phyloP scores from a whole-genome alignment of 2,113 vertebrate species.

The Charina bottae region DNA sequence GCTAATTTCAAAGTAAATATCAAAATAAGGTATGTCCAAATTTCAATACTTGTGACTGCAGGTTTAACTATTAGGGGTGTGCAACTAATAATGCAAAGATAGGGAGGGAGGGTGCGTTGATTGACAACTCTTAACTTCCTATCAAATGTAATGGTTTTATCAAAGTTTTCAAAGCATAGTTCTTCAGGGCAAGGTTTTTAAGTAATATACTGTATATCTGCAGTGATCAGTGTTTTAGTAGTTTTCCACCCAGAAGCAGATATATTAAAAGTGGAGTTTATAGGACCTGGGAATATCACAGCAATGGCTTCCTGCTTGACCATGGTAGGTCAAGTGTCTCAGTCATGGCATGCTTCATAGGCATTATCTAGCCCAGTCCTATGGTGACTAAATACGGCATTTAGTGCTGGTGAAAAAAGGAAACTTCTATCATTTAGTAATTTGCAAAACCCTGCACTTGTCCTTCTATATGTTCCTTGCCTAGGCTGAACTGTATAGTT shows the following conservation, averaged over 20 bases:
- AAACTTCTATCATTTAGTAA: no score
- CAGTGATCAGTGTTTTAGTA: background rate
- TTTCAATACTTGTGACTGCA: background rate
- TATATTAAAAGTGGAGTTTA: background rate
- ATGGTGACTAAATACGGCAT: no score
- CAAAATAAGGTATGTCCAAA: background rate
- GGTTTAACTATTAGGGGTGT: background rate
- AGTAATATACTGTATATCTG: background rate
- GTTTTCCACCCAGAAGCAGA: background rate
- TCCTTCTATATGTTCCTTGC: no score
- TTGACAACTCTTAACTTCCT: background rate
- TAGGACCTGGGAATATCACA: background rate
- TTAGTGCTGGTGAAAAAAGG: no score
- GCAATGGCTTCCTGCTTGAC: background rate
- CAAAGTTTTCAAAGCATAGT: background rate
- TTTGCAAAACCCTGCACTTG: no score
- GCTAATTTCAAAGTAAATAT: background rate
- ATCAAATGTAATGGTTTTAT: background rate
- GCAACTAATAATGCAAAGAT: background rate
- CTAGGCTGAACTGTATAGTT: no score
- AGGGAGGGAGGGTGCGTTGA: background rate
- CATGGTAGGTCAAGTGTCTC: background rate
- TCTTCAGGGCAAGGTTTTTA: background rate
- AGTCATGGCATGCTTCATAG: background rate
- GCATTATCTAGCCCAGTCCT: no score